Conservation (phyloP, 1,140 invertebrate genomes). For the Ceratoteleas bidentatus region DNA sequence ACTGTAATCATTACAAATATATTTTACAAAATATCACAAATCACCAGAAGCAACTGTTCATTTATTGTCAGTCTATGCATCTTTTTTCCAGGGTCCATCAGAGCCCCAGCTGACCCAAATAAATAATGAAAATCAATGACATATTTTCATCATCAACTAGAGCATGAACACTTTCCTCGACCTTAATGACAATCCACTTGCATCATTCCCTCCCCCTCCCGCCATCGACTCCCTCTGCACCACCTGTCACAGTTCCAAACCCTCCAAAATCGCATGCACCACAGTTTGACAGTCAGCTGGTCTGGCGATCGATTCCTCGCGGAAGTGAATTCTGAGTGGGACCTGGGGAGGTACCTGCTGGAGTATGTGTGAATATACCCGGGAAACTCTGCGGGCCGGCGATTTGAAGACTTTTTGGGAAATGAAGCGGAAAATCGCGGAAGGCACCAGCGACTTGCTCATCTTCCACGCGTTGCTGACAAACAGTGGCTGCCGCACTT, state of each 20-base stretch:
- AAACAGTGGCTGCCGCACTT: constrained; percentile 34
- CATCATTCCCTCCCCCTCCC: too few relatives aligned
- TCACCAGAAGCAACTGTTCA: background rate
- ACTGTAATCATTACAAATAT: too few relatives aligned
- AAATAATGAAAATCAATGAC: constrained; percentile 50
- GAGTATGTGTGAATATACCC: constrained; percentile 35
- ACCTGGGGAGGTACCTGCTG: constrained; percentile 42
- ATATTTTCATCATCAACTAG: constrained; percentile 11
- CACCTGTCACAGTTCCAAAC: background rate
- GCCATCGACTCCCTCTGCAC: background rate
- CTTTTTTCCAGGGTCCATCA: constrained; percentile 3
- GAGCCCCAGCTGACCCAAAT: constrained; percentile 46
- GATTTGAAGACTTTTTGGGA: constrained; percentile 53
- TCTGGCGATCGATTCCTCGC: background rate
- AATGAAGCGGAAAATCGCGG: constrained; percentile 44
- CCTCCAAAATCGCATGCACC: background rate
- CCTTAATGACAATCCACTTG: background rate
- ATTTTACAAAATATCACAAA: too few relatives aligned
- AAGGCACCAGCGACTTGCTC: constrained; percentile 46
- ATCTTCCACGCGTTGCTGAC: constrained; percentile 46
- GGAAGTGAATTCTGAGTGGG: constrained; percentile 15
- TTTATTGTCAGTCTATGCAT: background rate
- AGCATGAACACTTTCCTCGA: background rate
- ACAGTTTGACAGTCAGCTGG: constrained; percentile 46
- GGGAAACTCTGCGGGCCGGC: constrained; percentile 39